Conservation (phyloP, 2,113 vertebrate species). For the Pteronura brasiliensis region DNA sequence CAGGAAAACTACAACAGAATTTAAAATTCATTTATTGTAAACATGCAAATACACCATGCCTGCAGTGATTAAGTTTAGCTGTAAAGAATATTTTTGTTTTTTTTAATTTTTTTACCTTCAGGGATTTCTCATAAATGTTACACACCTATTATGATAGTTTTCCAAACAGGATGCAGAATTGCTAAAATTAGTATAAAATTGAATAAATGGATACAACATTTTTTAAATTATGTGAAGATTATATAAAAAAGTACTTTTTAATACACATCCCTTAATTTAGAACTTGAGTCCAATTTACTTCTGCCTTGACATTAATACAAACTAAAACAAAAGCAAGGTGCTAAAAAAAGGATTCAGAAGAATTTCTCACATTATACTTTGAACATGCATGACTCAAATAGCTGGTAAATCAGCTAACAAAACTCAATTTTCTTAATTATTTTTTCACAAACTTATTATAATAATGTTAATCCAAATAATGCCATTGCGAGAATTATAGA, state of each 20-base stretch:
- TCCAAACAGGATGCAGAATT: slow-evolving; percentile 16
- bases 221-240: background rate
- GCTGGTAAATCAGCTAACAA: slow-evolving; percentile 26
- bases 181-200: background rate
- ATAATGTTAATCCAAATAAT: slow-evolving; percentile 18
- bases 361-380: background rate
- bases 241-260: background rate
- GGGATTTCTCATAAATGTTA: background rate
- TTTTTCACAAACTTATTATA: background rate
- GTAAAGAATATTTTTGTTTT: background rate
- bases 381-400: background rate
- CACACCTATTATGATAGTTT: background rate
- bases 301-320: background rate
- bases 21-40: slow-evolving; percentile 21
- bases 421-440: slow-evolving; percentile 17
- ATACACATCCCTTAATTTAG: background rate
- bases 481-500: background rate
- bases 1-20: background rate
- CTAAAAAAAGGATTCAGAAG: background rate
- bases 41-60: background rate
- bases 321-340: background rate
- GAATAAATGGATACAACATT: background rate
- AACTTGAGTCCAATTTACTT: background rate
- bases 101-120: background rate
- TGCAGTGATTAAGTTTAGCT: background rate